Evolutionary conservation across 2,888 invertebrate species (phyloP).

Genomic region (Drosophila borborema): DNA sequence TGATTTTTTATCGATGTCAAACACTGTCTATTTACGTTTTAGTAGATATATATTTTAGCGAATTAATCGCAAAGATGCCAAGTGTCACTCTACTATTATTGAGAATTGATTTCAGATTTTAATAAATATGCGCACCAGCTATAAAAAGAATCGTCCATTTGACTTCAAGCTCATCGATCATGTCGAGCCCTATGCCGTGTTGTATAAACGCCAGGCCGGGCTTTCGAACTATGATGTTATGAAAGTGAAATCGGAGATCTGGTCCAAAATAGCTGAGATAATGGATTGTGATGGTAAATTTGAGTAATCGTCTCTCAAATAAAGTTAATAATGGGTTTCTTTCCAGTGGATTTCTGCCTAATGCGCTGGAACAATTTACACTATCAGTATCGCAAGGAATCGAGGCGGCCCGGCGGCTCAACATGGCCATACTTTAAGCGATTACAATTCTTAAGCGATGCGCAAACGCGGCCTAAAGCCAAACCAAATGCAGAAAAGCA

Average conservation of each 20-base stretch:
- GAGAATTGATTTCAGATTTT: background rate
- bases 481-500: slow-evolving; percentile 9
- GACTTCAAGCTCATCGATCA: slow-evolving; percentile 80
- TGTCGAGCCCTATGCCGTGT: slow-evolving; percentile 74
- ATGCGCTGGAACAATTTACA: slow-evolving; percentile 82
- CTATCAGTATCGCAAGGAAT: slow-evolving; percentile 79
- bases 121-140: slow-evolving; percentile 74
- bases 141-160: slow-evolving; percentile 81
- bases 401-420: slow-evolving; percentile 65
- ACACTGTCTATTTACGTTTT: background rate
- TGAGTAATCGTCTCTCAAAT: background rate
- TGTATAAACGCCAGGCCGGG: slow-evolving; percentile 73
- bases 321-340: background rate
- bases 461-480: slow-evolving; percentile 22
- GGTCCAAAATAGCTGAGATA: slow-evolving; percentile 70
- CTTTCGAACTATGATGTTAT: slow-evolving; percentile 77
- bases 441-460: slow-evolving; percentile 63
- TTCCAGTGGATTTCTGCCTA: slow-evolving; percentile 75
- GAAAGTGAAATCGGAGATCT: slow-evolving; percentile 76
- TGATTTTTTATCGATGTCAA: no score
- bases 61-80: background rate
- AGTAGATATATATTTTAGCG: background rate
- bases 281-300: slow-evolving; percentile 70
- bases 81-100: slow-evolving; percentile 18
- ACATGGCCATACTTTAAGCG: slow-evolving; percentile 80